A percentile compares a stretch with the other conserved stretches of the same genome.
Evolutionary conservation across 2,797 vertebrate species (phyloP).

Genomic region (Cuculus canorus): DNA sequence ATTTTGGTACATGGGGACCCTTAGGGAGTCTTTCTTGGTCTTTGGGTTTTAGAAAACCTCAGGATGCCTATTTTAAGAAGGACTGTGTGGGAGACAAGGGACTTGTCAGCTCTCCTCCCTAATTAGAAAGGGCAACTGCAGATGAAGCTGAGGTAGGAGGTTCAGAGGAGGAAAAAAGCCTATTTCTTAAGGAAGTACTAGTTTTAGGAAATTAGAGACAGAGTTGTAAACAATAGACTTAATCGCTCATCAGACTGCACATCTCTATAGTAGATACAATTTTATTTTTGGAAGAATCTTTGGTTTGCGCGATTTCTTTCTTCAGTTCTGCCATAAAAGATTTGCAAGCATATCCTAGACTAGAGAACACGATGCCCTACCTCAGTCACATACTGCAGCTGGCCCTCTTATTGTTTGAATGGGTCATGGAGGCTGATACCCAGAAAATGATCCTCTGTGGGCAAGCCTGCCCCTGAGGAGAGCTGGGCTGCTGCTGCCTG

Average conservation of each 20-base stretch:
- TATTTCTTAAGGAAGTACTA: neutral
- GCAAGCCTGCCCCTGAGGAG: neutral
- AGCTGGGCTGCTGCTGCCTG: neutral
- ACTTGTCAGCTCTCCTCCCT: neutral
- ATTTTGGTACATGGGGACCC: neutral
- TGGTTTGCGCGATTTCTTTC: neutral
- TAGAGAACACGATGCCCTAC: neutral
- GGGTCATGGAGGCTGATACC: neutral
- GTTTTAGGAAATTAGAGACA: neutral
- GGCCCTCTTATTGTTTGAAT: neutral
- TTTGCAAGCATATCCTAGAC: neutral
- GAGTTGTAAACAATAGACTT: neutral
- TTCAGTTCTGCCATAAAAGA: neutral
- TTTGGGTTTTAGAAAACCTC: neutral
- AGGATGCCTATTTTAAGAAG: neutral
- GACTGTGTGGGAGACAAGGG: rapidly evolving
- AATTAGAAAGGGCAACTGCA: neutral
- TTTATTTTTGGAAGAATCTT: neutral
- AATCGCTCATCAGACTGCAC: neutral
- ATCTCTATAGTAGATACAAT: neutral
- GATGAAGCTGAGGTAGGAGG: neutral
- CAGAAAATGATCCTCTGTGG: neutral
- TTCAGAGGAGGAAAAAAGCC: neutral
- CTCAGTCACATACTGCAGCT: neutral
- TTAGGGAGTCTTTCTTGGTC: neutral